Evolutionary conservation across 1,140 invertebrate species (phyloP).

Genomic region (Drosophila busckii): DNA sequence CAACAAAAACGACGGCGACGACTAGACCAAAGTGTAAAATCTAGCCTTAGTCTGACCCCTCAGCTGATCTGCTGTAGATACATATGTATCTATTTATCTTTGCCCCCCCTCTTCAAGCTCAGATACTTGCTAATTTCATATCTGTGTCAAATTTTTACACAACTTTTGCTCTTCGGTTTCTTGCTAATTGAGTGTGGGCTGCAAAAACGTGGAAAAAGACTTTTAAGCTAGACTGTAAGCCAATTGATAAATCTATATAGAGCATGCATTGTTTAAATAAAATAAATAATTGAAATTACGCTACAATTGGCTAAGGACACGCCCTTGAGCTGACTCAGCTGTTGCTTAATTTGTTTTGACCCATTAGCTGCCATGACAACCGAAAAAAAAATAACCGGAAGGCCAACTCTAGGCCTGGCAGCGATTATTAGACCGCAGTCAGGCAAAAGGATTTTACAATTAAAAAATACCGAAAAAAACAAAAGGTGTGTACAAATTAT

Average conservation of each 20-base stretch:
- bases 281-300: too few species aligned
- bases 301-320: too few species aligned
- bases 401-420: too few species aligned
- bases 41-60: background rate
- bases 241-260: too few species aligned
- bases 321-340: constrained; percentile 21
- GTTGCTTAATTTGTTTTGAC: constrained; percentile 26
- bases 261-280: too few species aligned
- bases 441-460: constrained; percentile 62
- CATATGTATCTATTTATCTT: background rate
- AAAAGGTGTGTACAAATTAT: constrained; percentile 63
- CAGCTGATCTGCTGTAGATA: constrained; percentile 6
- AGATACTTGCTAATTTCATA: constrained; percentile 15
- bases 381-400: background rate
- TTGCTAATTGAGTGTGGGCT: constrained; percentile 4
- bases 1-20: background rate
- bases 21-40: background rate
- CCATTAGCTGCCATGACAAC: constrained; percentile 26
- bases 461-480: constrained; percentile 22
- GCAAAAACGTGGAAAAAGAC: background rate
- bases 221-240: too few species aligned
- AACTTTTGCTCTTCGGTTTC: constrained; percentile 14
- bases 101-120: background rate
- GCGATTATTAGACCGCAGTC: too few species aligned
- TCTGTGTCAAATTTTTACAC: constrained; percentile 39